Evolutionary conservation across 2,888 invertebrate genomes (phyloP), one percentile per base, ranked within the genome.

Genomic region (Erebia epiphron): DNA sequence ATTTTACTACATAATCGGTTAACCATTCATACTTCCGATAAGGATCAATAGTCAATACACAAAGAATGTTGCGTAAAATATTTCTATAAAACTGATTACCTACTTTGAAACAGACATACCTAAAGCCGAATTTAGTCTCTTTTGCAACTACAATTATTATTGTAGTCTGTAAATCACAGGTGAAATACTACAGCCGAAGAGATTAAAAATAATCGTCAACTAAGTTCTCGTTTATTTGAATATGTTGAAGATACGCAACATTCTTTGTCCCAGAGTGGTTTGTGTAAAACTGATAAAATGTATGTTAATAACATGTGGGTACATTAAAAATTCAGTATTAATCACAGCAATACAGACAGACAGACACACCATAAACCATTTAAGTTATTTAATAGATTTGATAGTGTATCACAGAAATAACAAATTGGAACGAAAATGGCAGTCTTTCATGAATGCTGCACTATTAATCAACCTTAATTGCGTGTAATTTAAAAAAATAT

Each of bases 401-500:
- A 21, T 62, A 54, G 18, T 66, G 58, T 73, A 86, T 85, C 86
- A 86, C 86, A 86, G 85, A 83, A 84, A 75, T 80, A 78, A 82
- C 75, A 79, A 80, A 79, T 75, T 79, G 72, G 72, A 81, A 82
- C 80, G 71, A 16, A 69, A 81, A 79, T 65, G 74, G 79, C 80
- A 85, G 83, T 83, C 81, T 83, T 81, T 76, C 41, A 2, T 46
- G 49, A 62, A 62, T 62, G 62, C 46, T 62, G 62, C 46, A 16
- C 10, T 57, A 57, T 57, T 57, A 14, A 46, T 11, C 16, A 16
- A 61, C 43, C 60, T 16, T 61, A 61, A 61, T 46, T 43, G 60
- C 41, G 10, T 35, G 58, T 58, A n/a, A 11, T 60, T 11, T 16
- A 26, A 67, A 35, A 56, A 4, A 56, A 56, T 5, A 21, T 2